phyloP scores from a whole-genome alignment of 2,888 invertebrate genomes.

The Eupithecia pulchellata region DNA sequence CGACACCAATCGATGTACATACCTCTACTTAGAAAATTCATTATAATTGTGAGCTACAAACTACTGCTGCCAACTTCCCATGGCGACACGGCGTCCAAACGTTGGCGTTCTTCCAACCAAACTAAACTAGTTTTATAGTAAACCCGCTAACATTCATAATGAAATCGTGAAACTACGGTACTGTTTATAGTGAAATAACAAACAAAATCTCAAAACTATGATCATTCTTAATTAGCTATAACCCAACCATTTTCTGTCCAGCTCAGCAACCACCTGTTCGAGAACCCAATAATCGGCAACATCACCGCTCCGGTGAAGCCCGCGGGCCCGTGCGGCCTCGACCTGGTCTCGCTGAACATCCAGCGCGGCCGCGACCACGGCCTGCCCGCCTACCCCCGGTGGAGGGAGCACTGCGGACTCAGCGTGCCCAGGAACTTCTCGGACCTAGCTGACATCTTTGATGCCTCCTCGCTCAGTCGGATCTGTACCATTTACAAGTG shows the following conservation, averaged over 20 bases:
- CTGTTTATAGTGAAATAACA: no score
- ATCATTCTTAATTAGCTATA: no score
- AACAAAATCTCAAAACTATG: no score
- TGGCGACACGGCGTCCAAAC: no score
- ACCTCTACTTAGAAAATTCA: no score
- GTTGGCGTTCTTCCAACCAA: no score
- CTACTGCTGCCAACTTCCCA: no score
- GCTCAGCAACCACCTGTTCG: conserved; percentile 89
- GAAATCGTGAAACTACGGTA: no score
- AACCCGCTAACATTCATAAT: no score
- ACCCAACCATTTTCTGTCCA: conserved; percentile 69
- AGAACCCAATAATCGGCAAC: conserved; percentile 72
- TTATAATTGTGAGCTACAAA: no score
- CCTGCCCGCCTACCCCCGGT: conserved; percentile 90
- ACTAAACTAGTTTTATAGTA: no score
- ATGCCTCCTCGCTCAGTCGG: conserved; percentile 86
- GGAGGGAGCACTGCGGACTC: conserved; percentile 91
- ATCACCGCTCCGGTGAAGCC: conserved; percentile 41
- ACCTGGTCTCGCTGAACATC: conserved; percentile 94
- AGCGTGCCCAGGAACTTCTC: conserved; percentile 86
- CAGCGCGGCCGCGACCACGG: conserved; percentile 96
- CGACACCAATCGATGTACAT: no score
- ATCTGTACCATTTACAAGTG: conserved; percentile 81
- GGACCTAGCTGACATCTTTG: conserved; percentile 87
- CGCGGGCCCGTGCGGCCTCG: conserved; percentile 88